phyloP scores from a whole-genome alignment of 2,797 vertebrate genomes.

The Oryzias sinensis region DNA sequence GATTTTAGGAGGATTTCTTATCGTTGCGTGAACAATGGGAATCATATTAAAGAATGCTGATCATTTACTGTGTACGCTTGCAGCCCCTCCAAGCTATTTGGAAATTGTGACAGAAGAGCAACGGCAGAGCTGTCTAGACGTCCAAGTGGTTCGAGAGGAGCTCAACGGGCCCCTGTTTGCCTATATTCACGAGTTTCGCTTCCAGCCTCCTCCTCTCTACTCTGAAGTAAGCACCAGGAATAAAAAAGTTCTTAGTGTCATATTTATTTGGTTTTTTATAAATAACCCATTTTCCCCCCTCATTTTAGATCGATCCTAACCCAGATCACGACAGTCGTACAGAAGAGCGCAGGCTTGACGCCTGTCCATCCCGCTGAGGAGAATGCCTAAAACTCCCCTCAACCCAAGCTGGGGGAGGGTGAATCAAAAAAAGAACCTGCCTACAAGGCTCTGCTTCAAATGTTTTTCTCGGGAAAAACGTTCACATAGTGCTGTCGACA shows the following conservation, averaged over 20 bases:
- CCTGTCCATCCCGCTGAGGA: conserved; percentile 92
- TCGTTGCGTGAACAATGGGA: too few species aligned
- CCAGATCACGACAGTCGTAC: conserved; percentile 84
- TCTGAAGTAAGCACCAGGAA: conserved; percentile 84
- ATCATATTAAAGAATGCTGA: conserved; percentile 23
- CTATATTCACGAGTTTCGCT: conserved; percentile 99
- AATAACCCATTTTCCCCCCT: conserved; percentile 20
- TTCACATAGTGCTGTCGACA: conserved; percentile 67
- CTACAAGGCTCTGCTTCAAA: conserved; percentile 63
- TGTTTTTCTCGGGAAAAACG: conserved; percentile 60
- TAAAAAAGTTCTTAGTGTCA: not conserved
- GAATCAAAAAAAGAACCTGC: conserved; percentile 51
- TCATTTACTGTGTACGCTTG: conserved; percentile 10
- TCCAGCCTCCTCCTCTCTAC: conserved; percentile 95
- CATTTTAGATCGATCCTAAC: conserved; percentile 90
- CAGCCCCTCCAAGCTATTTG: conserved; percentile 98
- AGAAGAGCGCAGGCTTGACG: conserved; percentile 83
- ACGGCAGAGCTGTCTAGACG: conserved; percentile 84
- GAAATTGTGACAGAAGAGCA: conserved; percentile 95
- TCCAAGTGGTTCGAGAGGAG: conserved; percentile 83
- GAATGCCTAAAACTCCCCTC: conserved; percentile 38
- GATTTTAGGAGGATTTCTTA: too few species aligned
- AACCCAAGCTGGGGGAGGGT: conserved; percentile 51
- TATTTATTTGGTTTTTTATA: not conserved
- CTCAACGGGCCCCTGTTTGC: conserved; percentile 93